A percentile compares a stretch with the other conserved stretches of the same genome.
Conservation (phyloP, 1,140 invertebrate genomes). For the Lucilia cuprina region DNA sequence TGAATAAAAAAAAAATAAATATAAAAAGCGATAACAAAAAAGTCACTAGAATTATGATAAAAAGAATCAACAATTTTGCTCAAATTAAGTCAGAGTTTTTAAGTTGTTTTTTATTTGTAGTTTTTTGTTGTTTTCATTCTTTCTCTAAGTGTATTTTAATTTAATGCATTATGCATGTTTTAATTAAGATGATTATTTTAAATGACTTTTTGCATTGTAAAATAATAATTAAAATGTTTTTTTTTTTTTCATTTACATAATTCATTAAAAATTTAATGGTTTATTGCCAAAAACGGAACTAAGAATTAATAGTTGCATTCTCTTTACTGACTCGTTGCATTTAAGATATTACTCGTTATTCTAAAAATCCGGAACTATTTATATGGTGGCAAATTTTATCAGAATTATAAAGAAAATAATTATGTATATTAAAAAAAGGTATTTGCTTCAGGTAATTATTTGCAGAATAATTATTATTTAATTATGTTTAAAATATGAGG, state of each 20-base stretch:
- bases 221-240: constrained; percentile 9
- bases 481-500: no score
- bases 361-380: neutral
- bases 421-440: no score
- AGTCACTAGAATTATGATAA: neutral
- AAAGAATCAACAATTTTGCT: neutral
- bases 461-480: no score
- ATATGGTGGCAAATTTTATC: neutral
- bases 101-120: neutral
- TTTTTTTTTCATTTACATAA: neutral
- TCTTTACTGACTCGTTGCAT: neutral
- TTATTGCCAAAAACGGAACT: neutral
- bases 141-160: constrained; percentile 11
- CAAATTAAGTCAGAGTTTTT: neutral
- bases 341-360: neutral
- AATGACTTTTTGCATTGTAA: neutral
- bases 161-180: constrained; percentile 8
- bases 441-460: no score
- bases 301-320: neutral
- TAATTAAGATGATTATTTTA: constrained; percentile 4
- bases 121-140: neutral
- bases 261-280: neutral
- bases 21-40: neutral
- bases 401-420: no score
- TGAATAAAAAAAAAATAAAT: neutral